Conservation (phyloP, 1,140 invertebrate species). For the Ostrea edulis region DNA sequence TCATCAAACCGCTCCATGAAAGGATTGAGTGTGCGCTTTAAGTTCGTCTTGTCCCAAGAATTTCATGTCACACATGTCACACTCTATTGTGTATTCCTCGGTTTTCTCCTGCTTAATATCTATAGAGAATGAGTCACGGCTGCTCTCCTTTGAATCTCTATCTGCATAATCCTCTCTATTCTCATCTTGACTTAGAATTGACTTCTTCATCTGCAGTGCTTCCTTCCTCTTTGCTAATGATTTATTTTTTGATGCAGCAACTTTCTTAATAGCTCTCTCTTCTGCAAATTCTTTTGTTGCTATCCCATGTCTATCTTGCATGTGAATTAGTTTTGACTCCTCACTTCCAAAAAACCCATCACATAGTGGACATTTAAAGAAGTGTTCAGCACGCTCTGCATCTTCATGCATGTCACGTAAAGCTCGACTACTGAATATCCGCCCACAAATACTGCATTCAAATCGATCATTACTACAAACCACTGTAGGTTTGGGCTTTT, state of each 20-base stretch:
- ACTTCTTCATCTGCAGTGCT: background rate
- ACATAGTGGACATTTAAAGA: slow-evolving; percentile 40
- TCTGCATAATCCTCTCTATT: background rate
- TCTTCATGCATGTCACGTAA: slow-evolving; percentile 47
- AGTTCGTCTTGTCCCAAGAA: background rate
- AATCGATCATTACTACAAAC: slow-evolving; percentile 7
- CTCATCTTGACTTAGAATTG: background rate
- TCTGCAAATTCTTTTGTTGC: slow-evolving; percentile 20
- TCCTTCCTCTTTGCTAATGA: slow-evolving; percentile 1
- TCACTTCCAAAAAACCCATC: slow-evolving; percentile 43
- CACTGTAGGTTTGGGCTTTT: background rate
- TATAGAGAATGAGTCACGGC: background rate
- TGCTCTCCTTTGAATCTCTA: background rate
- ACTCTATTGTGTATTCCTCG: background rate
- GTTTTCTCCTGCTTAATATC: slow-evolving; percentile 27
- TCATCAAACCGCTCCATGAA: slow-evolving; percentile 14
- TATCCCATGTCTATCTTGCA: slow-evolving; percentile 41
- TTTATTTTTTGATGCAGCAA: background rate
- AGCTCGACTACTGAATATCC: slow-evolving; percentile 22
- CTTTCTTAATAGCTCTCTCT: slow-evolving; percentile 2
- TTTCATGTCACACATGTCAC: slow-evolving; percentile 39
- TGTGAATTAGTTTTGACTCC: slow-evolving; percentile 37
- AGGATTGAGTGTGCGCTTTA: background rate
- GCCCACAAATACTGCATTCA: slow-evolving; percentile 45
- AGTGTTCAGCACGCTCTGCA: slow-evolving; percentile 38